Percentiles rank a stretch among this genome's conserved stretches.
phyloP scores from a whole-genome alignment of 2,888 invertebrate genomes.

The Aethes cnicana region DNA sequence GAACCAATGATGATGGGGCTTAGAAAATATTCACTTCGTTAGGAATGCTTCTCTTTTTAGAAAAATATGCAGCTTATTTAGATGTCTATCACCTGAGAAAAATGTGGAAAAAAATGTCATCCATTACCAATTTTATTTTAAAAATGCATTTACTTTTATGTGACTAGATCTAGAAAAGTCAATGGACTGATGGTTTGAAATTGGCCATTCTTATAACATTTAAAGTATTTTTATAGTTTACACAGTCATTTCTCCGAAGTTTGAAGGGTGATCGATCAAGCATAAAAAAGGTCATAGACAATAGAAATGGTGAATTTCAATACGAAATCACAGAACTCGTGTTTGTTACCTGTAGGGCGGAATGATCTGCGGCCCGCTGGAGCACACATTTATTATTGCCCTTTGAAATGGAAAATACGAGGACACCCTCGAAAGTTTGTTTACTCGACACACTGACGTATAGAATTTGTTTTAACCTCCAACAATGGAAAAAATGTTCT shows the following conservation, averaged over 20 bases:
- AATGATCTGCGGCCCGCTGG: conserved; percentile 44
- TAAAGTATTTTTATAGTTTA: too few species aligned
- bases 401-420: conserved; percentile 59
- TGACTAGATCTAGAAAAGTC: too few species aligned
- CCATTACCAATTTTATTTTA: too few species aligned
- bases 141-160: too few species aligned
- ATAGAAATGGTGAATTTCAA: background rate
- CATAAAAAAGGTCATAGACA: background rate
- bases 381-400: conserved; percentile 59
- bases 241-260: background rate
- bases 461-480: background rate
- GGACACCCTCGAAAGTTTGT: conserved; percentile 46
- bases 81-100: too few species aligned
- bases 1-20: background rate
- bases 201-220: too few species aligned
- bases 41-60: too few species aligned
- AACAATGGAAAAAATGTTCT: background rate
- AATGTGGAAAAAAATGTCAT: too few species aligned
- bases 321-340: conserved; percentile 3
- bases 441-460: conserved; percentile 35
- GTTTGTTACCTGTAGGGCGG: conserved; percentile 13
- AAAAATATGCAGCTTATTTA: too few species aligned
- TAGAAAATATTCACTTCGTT: too few species aligned
- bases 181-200: too few species aligned
- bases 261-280: background rate